Base-by-base conservation (phyloP, 2,888 invertebrate species). In the Mechanitis messenoides region DNA sequence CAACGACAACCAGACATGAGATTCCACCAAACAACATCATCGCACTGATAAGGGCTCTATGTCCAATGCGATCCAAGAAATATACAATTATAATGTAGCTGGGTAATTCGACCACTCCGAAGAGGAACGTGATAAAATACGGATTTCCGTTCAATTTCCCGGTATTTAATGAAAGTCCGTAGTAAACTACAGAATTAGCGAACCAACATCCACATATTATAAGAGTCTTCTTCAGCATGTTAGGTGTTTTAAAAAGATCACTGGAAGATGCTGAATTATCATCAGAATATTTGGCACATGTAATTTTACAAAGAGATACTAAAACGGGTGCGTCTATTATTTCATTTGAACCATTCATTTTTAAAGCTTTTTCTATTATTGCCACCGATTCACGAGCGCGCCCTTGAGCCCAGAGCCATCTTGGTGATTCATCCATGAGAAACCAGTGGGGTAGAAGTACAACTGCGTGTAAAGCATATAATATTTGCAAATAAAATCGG, bases 371-470 rank as follows among this genome's bases (percentile, higher is more conserved):
- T 67, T 93, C 92, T 54, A 96, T 92, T 65, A 96, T 95, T 7
- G 92, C 91, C 0, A 96, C 92, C 0, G 96, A 94, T 79, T 96
- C 95, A 11, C 91, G 88, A 1, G 92, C 91, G 35, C 94, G 92
- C 2, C 96, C 96, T 76, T 96, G 95, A 5, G 94, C 92, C 96
- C 96, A 96, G 3, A 96, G 85, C 96, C 96, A 97, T 66, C 96
- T 91, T 0, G 96, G 96, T 42, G 96, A 96, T 83, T 97, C 96
- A 72, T 96, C 96, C 92, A 97, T 94, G 38, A 95, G 75, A 92
- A 96, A 93, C 93, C 94, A 95, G 78, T 96, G 96, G 20, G 93
- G 94, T 60, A 96, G 80, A 33, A 96, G 87, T 0, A 95, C 74
- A 2, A 91, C 83, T 57, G 95, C 93, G 76, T 96, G 96, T 58